Evolutionary conservation across 2,797 vertebrate species (phyloP), one percentile per base, ranked within the genome.

Genomic region (Enteromius paludinosus): DNA sequence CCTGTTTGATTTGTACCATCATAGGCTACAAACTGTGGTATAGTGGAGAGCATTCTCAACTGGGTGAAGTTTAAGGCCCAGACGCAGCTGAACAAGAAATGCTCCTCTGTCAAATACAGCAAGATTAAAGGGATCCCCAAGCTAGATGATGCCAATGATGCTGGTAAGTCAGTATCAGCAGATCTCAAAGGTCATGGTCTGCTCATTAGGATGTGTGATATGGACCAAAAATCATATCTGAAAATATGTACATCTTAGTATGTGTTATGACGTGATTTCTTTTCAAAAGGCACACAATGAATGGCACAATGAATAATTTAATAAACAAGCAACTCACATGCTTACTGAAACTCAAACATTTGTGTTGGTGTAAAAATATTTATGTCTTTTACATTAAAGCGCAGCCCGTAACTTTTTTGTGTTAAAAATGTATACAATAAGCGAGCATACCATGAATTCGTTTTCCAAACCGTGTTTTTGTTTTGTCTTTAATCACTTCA

Each of bases 31-130:
- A 97, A 97, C 90, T 97, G 96, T 91, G 96, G 96, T 83, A 97
- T 97, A 83, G 96, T 97, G 84, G 96, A 97, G 89, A 97, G 96
- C 87, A 97, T 97, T 85, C 89, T 97, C 86, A 97, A 97, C 83
- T 97, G 96, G 96, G 96, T 97, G 73, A 97, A 97, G 93, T 97
- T 97, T 88, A 97, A 97, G 89, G 96, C 96, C 64, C 96, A 97
- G 90, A 96, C 93, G 33, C 96, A 97, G 85, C 91, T 97, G 78
- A 97, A 97, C 88, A 97, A 97, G 91, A 97, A 97, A 83, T 97
- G 96, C 89, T 97, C 96, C 2, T 96, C 96, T 0, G 96, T 97
- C 89, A 97, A 97, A 83, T 93, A 97, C 85, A 97, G 96, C 92
- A 97, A 97, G 94, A 97, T 97, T 89, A 97, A 97, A 89, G 96